Base-by-base conservation (phyloP, 2,113 vertebrate species). In the Peucedramus taeniatus region DNA sequence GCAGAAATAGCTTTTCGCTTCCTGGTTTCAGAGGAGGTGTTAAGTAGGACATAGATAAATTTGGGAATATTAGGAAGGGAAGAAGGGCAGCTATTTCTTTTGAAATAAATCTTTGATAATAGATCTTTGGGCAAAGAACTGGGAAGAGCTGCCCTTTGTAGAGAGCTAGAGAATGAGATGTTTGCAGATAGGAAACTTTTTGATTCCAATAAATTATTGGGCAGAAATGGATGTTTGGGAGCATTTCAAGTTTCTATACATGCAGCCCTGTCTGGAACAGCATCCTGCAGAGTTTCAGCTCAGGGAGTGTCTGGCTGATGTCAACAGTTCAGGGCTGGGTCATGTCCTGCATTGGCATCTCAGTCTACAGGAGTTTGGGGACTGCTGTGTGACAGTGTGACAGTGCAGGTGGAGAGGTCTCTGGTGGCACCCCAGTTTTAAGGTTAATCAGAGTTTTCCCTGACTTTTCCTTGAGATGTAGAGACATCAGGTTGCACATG, bases 41-140 rank as follows among this genome's bases (percentile, higher is more conserved):
- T 90, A 96, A 93, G 87, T 96, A 94, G 93, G 94, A 75, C 91
- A 70, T 7, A 16, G 71, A 91, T 83, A 94, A 92, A 88, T 92
- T 93, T 83, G 90, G 93, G 94, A 74, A 71, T 95, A 94, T 92
- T 93, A 93, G 82, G 23, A 57, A 94, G 70, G 61, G 40, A 75
- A 70, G 23, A 78, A 87, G 33, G 21, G 22, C 60, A 88, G 71
- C n/a, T 86, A 7, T 65, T 89, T 74, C 54, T 56, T 54, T 83
- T 70, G 20, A 66, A 77, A 59, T 23, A 37, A 53, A 63, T 77
- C 14, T 63, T 82, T 77, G 54, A 47, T 68, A 76, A 70, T 4
- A 33, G 79, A 72, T 75, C 65, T 72, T 69, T 45, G 66, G 59
- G 33, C 60, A 87, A 68, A 84, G 60, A 76, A 28, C 35, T 57